A percentile compares a stretch with the other conserved stretches of the same genome.
Conservation (phyloP, 2,797 vertebrate genomes). For the Bucorvus abyssinicus region DNA sequence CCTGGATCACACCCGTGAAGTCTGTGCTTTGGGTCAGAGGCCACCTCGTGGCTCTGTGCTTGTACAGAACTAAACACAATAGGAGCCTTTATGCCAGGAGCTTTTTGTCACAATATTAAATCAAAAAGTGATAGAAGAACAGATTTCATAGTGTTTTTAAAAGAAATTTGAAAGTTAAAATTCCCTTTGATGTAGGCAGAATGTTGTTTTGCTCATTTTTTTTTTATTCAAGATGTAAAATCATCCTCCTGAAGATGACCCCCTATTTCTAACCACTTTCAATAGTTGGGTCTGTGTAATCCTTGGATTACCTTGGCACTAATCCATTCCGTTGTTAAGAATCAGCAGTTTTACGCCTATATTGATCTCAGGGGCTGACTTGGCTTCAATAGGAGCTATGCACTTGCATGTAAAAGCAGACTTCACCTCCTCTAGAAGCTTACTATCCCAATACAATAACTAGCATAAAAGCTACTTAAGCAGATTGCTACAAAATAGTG, state of each 20-base stretch:
- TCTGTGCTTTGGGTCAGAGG: neutral
- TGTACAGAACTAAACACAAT: neutral
- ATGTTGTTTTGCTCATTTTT: neutral
- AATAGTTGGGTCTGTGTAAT: neutral
- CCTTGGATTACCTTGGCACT: slow-evolving; percentile 13
- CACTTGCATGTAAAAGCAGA: neutral
- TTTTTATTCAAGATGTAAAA: neutral
- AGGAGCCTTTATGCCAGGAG: neutral
- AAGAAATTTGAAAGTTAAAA: neutral
- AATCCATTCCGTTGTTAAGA: slow-evolving; percentile 7
- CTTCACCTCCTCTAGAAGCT: neutral
- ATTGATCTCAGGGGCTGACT: neutral
- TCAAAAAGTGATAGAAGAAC: neutral
- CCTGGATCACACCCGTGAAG: accelerated
- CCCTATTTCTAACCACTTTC: neutral
- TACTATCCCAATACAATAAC: neutral
- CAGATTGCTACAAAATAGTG: neutral
- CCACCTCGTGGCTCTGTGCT: neutral
- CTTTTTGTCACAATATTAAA: neutral
- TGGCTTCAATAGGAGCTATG: neutral
- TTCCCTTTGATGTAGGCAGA: neutral
- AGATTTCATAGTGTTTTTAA: neutral
- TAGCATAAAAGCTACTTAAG: neutral
- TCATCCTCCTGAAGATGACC: neutral
- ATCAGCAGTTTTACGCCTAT: slow-evolving; percentile 25